Evolutionary conservation across 1,140 invertebrate species (phyloP), one percentile per base, ranked within the genome.

Genomic region (Tetranychus urticae): DNA sequence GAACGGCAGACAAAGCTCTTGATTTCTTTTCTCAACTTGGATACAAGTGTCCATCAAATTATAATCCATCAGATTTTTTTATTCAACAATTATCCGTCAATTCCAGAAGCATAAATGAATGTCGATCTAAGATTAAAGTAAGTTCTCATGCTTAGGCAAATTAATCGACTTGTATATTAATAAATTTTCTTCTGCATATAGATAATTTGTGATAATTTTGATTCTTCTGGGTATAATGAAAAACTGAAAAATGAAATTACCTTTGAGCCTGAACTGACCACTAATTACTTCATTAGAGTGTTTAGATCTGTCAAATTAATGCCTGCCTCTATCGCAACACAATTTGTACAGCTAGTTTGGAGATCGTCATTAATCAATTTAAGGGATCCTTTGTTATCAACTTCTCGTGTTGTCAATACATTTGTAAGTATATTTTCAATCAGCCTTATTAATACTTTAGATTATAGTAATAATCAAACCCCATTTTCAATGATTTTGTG

Each of bases 331-430:
- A 42, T 6, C 10, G 5, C 5, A 42, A 42, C 5, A 42, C 10
- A 42, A 10, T 6, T 10, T 42, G 13, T 6, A 8, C 31, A n/a
- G 0, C 81, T 97, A 3, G 73, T 92, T 3, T 93, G 89, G 88
- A 75, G 91, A 56, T 89, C 86, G 14, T 91, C 84, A 81, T 71
- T 92, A 8, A 83, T 81, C 48, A 79, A 88, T 34, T 78, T 86
- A 10, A 86, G 92, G 69, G 89, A 96, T 70, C 89, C 88, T 1
- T 78, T 88, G 67, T 73, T 94, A 3, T 82, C 93, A 58, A 85
- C 82, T 81, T 85, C 92, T 56, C 77, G 87, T 65, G 71, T 92
- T 58, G 69, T 92, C 13, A 91, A 96, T 72, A 89, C 86, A 14
- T 74, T 89, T 63, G 88, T 93, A 74, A 80, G 81, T 80, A 59